Base-by-base conservation (phyloP, 1,140 invertebrate species). In the Venturia canescens region DNA sequence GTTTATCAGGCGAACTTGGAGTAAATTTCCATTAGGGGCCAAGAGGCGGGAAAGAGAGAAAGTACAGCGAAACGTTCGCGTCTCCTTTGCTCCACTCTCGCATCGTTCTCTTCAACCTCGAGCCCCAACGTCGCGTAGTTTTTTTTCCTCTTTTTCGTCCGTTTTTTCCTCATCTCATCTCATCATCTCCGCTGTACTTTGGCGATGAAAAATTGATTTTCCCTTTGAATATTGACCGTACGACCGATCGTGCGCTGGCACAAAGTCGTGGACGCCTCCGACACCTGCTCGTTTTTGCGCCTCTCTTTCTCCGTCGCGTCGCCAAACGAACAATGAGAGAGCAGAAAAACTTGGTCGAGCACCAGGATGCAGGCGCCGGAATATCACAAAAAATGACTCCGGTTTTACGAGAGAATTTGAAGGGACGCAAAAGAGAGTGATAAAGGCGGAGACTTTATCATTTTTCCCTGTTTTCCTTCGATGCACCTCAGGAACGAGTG, bases 131-230 rank as follows among this genome's bases (percentile, higher is more conserved):
- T 72, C 44, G 31, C 34, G 53, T 81, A 67, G 63, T 82, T 79
- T 79, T 82, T 21, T 66, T 16, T 78, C 21, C 29, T 67, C 57
- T 60, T 34, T 67, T 27, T 78, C 48, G 29, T 18, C 48, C n/a
- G 16, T 26, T 67, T 44, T 48, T 57, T 66, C 71, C 29, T 27
- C 79, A 23, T 27, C 60, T 66, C 60, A 66, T 66, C 60, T 66
- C 60, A 66, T 27, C 60, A 11, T 66, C 26, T 66, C 60, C 34
- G 18, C 77, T 69, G n/a, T n/a, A 60, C 57, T 34, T 80, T 72
- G 44, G 38, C 53, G 27, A 72, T 66, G 50, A 82, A 78, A 72
- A 48, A 80, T 74, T 69, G 66, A 69, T 69, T 69, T 69, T 31
- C 18, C 66, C 66, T 69, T 31, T 69, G 27, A 69, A 69, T 69